Conservation (phyloP, 2,888 invertebrate genomes). For the Dromius quadrimaculatus region DNA sequence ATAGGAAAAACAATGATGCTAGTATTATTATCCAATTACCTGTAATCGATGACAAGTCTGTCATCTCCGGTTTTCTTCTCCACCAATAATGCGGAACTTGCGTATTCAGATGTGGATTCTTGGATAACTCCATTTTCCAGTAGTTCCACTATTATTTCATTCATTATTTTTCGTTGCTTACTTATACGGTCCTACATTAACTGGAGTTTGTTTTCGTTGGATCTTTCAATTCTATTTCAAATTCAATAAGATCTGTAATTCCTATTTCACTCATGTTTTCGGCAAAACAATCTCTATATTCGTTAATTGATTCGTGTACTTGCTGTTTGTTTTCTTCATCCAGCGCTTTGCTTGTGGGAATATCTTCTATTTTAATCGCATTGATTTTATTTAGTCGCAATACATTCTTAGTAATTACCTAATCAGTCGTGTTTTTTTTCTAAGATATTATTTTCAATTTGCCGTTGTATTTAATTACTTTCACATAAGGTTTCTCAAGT, state of each 20-base stretch:
- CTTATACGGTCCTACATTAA: no score
- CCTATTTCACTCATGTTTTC: not conserved
- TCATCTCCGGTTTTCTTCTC: not conserved
- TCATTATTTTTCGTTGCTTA: no score
- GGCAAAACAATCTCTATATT: not conserved
- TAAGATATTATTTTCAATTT: not conserved
- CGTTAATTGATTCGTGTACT: not conserved
- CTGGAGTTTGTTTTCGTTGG: no score
- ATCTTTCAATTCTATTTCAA: no score
- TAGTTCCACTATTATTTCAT: not conserved
- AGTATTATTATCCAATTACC: not conserved
- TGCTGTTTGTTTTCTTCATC: not conserved
- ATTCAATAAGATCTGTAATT: no score
- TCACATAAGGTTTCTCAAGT: not conserved
- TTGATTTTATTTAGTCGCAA: no score
- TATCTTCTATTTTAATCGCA: no score
- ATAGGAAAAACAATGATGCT: no score
- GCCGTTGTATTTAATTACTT: not conserved
- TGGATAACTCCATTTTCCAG: not conserved
- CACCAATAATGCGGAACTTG: not conserved
- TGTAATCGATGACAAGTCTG: not conserved
- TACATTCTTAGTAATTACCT: no score
- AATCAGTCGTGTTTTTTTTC: no score
- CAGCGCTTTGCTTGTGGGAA: not conserved
- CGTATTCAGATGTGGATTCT: not conserved